Evolutionary conservation across 2,113 vertebrate species (phyloP).

Genomic region (Zosterops pallidus): DNA sequence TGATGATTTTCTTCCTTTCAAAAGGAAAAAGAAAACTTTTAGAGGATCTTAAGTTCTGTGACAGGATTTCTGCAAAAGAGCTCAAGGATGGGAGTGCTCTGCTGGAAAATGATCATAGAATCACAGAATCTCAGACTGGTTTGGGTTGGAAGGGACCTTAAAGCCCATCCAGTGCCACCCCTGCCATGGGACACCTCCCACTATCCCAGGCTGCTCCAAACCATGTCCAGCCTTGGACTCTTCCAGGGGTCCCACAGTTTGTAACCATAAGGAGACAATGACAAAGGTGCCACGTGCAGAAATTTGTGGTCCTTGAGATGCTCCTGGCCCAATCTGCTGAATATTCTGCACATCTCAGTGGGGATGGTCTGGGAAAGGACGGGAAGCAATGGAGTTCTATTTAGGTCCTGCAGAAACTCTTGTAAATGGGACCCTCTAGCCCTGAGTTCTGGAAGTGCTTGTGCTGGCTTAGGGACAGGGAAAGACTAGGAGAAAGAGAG

Average conservation of each 20-base stretch:
- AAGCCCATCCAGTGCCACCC: background rate
- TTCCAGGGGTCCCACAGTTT: background rate
- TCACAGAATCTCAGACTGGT: background rate
- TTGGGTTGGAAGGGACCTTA: background rate
- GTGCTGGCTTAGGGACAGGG: background rate
- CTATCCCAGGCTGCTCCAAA: accelerated
- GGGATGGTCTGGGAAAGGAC: background rate
- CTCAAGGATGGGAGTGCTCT: background rate
- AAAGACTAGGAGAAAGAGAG: background rate
- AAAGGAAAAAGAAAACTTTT: background rate
- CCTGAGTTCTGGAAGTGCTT: background rate
- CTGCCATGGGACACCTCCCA: background rate
- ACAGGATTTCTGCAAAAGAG: background rate
- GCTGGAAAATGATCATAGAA: background rate
- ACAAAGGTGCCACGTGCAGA: background rate
- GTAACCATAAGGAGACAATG: background rate
- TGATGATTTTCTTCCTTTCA: background rate
- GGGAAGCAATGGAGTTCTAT: background rate
- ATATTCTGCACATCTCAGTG: background rate
- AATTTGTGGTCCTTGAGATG: background rate
- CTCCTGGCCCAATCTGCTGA: background rate
- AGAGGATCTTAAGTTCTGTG: background rate
- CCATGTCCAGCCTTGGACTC: background rate
- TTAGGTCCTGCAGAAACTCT: background rate
- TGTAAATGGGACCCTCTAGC: background rate